These are phyloP conservation scores for Pogonomyrmex californicus DNA, from an alignment of 1,140 invertebrate species.

Conservation along the genomic window DNA sequence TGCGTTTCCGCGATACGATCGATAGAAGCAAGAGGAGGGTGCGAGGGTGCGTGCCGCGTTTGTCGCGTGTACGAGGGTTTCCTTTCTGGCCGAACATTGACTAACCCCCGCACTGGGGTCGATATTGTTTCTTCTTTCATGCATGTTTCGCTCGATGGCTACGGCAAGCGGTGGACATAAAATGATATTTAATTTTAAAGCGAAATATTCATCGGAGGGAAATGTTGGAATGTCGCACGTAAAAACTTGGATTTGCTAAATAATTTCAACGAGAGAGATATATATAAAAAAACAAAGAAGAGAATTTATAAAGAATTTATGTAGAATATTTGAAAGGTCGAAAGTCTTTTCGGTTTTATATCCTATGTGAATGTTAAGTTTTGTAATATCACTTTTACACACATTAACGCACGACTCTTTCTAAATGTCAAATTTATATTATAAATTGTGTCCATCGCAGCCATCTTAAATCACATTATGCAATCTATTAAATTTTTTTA, in stretches of 20 bases:
- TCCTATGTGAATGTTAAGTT: not conserved
- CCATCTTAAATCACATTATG: not conserved
- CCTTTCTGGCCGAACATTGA: constrained; percentile 34
- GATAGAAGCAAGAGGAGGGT: constrained; percentile 34
- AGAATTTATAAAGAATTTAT: not conserved
- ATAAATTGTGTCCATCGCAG: not conserved
- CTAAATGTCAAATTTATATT: not conserved
- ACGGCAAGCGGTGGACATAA: not conserved
- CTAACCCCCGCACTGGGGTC: constrained; percentile 16
- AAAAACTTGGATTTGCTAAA: not conserved
- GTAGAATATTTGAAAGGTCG: no score
- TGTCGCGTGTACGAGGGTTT: constrained; percentile 44
- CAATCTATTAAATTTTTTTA: not conserved
- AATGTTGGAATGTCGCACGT: not conserved
- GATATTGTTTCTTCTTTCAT: constrained; percentile 27
- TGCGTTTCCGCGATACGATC: constrained; percentile 52
- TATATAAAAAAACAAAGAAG: not conserved
- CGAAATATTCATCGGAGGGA: not conserved
- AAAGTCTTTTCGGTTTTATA: no score
- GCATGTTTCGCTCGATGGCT: not conserved
- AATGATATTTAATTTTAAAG: not conserved
- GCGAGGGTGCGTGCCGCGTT: constrained; percentile 29
- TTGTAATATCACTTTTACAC: not conserved
- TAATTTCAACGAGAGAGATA: not conserved
- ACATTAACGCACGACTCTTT: not conserved